These are phyloP conservation scores for Pseudonaja textilis DNA, from an alignment of 2,113 vertebrate species.

Conservation along the genomic window DNA sequence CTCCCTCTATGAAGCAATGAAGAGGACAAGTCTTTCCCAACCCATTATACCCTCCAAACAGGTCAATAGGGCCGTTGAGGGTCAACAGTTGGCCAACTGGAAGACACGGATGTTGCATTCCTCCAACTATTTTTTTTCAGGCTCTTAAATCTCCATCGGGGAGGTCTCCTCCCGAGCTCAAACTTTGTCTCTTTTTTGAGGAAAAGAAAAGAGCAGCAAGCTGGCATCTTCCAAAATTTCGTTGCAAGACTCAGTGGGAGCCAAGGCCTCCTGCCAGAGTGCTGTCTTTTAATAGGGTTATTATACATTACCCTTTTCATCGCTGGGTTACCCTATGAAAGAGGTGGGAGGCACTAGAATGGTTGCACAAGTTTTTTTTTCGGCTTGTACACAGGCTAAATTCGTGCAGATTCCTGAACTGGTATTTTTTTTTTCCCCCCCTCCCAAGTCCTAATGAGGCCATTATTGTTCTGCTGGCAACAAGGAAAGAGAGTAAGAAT, in stretches of 20 bases:
- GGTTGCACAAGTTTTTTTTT: constrained; percentile 59
- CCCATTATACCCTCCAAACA: not conserved
- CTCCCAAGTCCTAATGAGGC: constrained; percentile 54
- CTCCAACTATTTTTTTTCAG: too few relatives aligned
- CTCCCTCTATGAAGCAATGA: too few relatives aligned
- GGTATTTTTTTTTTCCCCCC: constrained; percentile 24
- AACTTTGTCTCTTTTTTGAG: not conserved
- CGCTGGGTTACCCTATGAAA: constrained; percentile 47
- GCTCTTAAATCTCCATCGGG: not conserved
- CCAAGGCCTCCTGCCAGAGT: constrained; percentile 37
- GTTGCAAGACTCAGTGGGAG: constrained; percentile 19
- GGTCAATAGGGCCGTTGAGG: not conserved
- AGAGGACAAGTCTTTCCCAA: not conserved
- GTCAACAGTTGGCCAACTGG: not conserved
- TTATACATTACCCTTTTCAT: constrained; percentile 52
- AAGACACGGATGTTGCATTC: not conserved
- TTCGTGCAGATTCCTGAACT: constrained; percentile 50
- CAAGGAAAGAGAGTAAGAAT: constrained; percentile 4
- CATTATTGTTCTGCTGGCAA: constrained; percentile 58
- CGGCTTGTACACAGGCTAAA: constrained; percentile 57
- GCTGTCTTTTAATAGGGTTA: constrained; percentile 45
- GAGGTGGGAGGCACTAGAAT: constrained; percentile 44
- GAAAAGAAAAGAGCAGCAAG: constrained; percentile 14
- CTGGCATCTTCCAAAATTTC: constrained; percentile 5
- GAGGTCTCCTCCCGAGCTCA: not conserved